Evolutionary conservation across 2,113 vertebrate genomes (phyloP).

Genomic region (Neomonachus schauinslandi): DNA sequence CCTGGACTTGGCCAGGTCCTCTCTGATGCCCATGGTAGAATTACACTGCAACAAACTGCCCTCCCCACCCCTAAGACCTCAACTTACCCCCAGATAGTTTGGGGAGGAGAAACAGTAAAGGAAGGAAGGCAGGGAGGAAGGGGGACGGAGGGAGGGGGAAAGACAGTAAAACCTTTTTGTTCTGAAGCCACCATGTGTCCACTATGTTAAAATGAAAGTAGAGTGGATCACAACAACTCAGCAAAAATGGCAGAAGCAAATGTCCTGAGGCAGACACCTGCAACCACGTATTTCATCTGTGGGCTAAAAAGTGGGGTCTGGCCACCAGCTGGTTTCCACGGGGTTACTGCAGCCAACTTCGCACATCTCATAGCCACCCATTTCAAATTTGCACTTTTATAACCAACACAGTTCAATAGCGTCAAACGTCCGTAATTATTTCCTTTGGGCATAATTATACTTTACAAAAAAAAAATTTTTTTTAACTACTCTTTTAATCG

Average conservation of each 20-base stretch:
- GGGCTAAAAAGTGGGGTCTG: too few relatives aligned
- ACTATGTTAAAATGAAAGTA: background rate
- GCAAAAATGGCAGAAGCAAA: background rate
- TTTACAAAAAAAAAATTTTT: background rate
- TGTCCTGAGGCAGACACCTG: background rate
- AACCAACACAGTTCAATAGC: background rate
- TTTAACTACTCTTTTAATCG: background rate
- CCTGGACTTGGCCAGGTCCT: background rate
- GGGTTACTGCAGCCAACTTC: background rate
- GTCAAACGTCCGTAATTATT: background rate
- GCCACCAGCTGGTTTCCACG: background rate
- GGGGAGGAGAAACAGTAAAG: background rate
- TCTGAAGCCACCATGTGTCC: background rate
- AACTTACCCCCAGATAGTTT: background rate
- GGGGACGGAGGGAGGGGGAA: background rate
- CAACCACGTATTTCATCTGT: background rate
- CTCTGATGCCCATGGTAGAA: background rate
- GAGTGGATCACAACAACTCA: too few relatives aligned
- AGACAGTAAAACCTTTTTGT: background rate
- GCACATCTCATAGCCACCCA: background rate
- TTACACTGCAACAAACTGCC: background rate
- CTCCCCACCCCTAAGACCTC: too few relatives aligned
- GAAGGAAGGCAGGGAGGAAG: background rate
- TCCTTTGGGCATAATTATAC: background rate
- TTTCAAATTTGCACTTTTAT: background rate